Base-by-base conservation (phyloP, 2,113 vertebrate species). In the Plestiodon gilberti region DNA sequence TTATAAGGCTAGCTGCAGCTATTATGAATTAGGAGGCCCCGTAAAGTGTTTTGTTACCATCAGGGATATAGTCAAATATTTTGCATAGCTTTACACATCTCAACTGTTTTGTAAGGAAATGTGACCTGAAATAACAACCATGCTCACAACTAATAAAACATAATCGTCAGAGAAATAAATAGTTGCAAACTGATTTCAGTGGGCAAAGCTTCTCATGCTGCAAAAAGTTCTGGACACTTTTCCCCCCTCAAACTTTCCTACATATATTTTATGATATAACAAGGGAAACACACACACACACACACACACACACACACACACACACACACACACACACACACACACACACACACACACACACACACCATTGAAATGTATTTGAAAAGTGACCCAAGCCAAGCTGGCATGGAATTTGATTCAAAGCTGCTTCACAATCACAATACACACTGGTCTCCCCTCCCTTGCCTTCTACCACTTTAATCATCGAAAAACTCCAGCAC, bases 401-500 rank as follows among this genome's bases (percentile, higher is more conserved):
- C 18, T 74, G 74, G 83, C 79, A 64, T 55, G 69, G 4, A 91
- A 90, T 80, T 13, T 65, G 64, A 10, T 6, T 20, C 0, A 6
- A 88, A 89, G 80, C 43, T 55, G 52, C 78, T 74, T 9, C 71
- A 61, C 90, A 82, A 48, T 8, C 69, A 57, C 90, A 57, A 13
- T 64, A 77, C 35, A 75, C 52, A 48, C 52, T 78, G 77, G 35
- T 71, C 65, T 67, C 52, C 64, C 33, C 70, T 90, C 86, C 89
- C 88, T 90, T 83, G 83, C 69, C 69, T 83, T 84, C 64, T 92
- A 64, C 88, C 48, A 88, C 35, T 92, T 86, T 88, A 87, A 83
- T 87, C 23, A 8, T 1, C 2, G 7, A 80, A 33, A 0, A 0
- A 62, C 80, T 88, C 64, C 15, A 70, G 75, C 2, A 0, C 6